phyloP scores from a whole-genome alignment of 2,797 vertebrate species.

The Karalla daura region DNA sequence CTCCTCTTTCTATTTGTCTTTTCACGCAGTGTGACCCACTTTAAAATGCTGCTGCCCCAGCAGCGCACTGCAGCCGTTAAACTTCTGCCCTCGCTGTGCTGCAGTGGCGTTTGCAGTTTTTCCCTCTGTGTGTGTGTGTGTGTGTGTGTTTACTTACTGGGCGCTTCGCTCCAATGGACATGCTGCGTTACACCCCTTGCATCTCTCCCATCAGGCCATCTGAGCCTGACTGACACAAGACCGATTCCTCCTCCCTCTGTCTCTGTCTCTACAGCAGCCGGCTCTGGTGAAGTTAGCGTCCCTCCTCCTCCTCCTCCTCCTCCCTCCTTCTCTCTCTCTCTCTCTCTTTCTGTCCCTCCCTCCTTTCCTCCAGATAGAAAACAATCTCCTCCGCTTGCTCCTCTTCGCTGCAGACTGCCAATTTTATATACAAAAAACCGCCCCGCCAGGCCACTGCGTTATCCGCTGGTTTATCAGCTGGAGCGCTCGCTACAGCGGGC shows the following conservation, averaged over 20 bases:
- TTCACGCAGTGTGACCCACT: constrained; percentile 75
- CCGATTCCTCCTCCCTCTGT: constrained; percentile 8
- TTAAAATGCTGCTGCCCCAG: constrained; percentile 62
- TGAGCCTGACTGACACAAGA: constrained; percentile 45
- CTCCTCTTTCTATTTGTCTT: constrained; percentile 56
- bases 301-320: constrained; percentile 9
- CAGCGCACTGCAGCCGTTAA: constrained; percentile 54
- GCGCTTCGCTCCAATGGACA: constrained; percentile 74
- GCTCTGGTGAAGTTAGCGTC: constrained; percentile 46
- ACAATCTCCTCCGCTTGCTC: constrained; percentile 38
- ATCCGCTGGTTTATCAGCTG: constrained; percentile 75
- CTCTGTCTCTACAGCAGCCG: constrained; percentile 36
- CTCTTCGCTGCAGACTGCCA: constrained; percentile 35
- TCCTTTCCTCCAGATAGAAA: constrained; percentile 24
- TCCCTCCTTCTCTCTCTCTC: constrained; percentile 17
- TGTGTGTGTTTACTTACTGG: constrained; percentile 74
- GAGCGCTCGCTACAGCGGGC: constrained; percentile 60
- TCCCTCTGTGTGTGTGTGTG: constrained; percentile 10
- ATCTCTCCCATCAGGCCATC: constrained; percentile 56
- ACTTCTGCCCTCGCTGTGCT: constrained; percentile 37
- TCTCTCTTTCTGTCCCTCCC: not conserved
- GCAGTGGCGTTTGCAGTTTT: constrained; percentile 38
- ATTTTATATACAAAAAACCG: too few relatives aligned
- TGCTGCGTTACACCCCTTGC: constrained; percentile 68
- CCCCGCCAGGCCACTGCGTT: too few relatives aligned